Conservation (phyloP, 1,140 invertebrate species). For the Hyphantria cunea region DNA sequence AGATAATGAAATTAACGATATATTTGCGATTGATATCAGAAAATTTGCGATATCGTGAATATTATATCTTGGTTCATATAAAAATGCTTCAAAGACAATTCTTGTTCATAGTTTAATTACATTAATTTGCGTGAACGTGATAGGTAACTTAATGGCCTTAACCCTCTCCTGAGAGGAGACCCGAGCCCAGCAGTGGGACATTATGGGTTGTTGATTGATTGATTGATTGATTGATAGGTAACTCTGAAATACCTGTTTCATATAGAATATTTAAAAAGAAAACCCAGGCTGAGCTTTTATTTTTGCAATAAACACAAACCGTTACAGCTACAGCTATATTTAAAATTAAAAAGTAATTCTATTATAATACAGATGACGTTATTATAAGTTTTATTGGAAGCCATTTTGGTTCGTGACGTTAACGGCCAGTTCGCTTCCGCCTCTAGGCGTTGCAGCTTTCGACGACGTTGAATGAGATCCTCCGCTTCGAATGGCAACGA, state of each 20-base stretch:
- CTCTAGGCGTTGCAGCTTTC: conserved; percentile 23
- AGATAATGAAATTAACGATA: neutral
- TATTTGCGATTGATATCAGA: neutral
- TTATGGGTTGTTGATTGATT: no score
- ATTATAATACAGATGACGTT: conserved; percentile 25
- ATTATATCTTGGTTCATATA: no score
- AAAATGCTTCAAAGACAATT: no score
- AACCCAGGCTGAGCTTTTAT: no score
- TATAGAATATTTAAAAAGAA: no score
- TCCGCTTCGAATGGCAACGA: conserved; percentile 22
- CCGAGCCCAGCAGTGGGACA: no score
- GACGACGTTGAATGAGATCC: conserved; percentile 13
- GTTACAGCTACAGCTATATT: conserved; percentile 8
- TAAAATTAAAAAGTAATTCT: conserved; percentile 14
- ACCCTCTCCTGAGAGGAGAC: no score
- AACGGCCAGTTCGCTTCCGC: conserved; percentile 20
- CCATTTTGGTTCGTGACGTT: conserved; percentile 16
- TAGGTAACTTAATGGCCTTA: no score
- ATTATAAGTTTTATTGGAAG: conserved; percentile 15
- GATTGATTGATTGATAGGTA: neutral
- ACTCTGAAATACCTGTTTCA: no score
- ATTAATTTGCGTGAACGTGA: no score
- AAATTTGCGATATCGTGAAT: no score
- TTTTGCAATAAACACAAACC: neutral
- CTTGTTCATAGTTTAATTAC: no score